Percentiles rank a stretch among this genome's conserved stretches.
These are phyloP conservation scores for Scalopus aquaticus DNA, from an alignment of 2,113 vertebrate genomes.

Conservation along the genomic window DNA sequence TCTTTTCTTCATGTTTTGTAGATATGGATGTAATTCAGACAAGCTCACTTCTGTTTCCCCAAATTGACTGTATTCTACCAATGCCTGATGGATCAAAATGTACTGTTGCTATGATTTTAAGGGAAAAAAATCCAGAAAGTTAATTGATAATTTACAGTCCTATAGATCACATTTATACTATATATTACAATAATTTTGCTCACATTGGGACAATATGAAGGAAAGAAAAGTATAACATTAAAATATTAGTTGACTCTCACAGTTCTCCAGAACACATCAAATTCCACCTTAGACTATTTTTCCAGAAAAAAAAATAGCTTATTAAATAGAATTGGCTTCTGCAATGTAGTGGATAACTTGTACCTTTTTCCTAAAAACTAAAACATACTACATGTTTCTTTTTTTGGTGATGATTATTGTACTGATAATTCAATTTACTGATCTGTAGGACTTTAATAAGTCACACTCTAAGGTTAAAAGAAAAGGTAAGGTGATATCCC, in stretches of 20 bases:
- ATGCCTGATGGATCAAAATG: constrained; percentile 96
- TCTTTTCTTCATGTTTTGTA: constrained; percentile 87
- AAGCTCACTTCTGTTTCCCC: constrained; percentile 94
- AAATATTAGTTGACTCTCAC: not conserved
- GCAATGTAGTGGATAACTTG: not conserved
- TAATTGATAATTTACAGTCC: too few species aligned
- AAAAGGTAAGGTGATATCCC: not conserved
- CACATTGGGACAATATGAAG: not conserved
- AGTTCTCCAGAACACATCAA: not conserved
- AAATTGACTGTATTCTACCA: constrained; percentile 96
- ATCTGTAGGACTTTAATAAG: not conserved
- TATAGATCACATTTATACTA: not conserved
- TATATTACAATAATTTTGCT: not conserved
- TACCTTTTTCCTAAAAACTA: not conserved
- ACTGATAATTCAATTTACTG: not conserved
- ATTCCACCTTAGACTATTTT: not conserved
- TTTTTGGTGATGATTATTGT: not conserved
- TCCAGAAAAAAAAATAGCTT: not conserved
- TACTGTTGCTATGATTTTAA: constrained; percentile 91
- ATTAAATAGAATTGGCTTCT: not conserved
- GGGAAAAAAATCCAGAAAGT: not conserved
- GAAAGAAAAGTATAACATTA: not conserved
- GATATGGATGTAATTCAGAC: constrained; percentile 88
- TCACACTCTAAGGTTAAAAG: not conserved
- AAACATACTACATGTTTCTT: not conserved